A percentile compares a stretch with the other conserved stretches of the same genome.
phyloP scores from a whole-genome alignment of 2,113 vertebrate species.

The Aptenodytes patagonicus region DNA sequence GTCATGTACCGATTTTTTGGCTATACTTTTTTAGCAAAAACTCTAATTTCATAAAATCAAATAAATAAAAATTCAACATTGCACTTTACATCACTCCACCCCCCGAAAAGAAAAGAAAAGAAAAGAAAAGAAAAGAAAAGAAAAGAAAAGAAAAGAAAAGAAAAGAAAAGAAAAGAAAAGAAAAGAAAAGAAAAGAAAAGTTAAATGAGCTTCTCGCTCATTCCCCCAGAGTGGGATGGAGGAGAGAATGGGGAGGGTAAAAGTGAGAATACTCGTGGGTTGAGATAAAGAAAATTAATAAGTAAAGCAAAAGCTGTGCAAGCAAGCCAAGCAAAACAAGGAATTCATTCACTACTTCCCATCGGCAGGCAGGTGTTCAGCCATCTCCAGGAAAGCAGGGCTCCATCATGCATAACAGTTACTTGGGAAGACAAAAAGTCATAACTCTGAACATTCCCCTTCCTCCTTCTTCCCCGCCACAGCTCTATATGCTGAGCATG shows the following conservation, averaged over 20 bases:
- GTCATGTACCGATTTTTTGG: neutral
- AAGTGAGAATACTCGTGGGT: neutral
- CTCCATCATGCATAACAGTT: accelerated
- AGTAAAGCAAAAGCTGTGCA: neutral
- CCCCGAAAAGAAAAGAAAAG: too few relatives aligned
- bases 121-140: neutral
- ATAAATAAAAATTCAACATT: neutral
- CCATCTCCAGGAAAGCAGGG: neutral
- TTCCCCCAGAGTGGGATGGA: neutral
- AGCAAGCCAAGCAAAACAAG: neutral
- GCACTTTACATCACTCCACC: neutral
- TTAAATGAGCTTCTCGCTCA: neutral
- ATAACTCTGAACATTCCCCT: too few relatives aligned
- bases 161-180: too few relatives aligned
- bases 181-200: too few relatives aligned
- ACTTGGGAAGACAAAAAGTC: neutral
- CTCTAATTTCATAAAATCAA: neutral
- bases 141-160: neutral
- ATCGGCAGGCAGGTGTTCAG: neutral
- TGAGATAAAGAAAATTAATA: neutral
- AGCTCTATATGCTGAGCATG: neutral
- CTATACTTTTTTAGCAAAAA: neutral
- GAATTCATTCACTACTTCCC: neutral
- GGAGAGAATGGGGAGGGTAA: neutral
- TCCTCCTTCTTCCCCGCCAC: neutral